Percentiles rank a stretch among this genome's conserved stretches.
These are phyloP conservation scores for Microcebus griseorufus DNA, from an alignment of 2,113 vertebrate genomes.

Conservation along the genomic window DNA sequence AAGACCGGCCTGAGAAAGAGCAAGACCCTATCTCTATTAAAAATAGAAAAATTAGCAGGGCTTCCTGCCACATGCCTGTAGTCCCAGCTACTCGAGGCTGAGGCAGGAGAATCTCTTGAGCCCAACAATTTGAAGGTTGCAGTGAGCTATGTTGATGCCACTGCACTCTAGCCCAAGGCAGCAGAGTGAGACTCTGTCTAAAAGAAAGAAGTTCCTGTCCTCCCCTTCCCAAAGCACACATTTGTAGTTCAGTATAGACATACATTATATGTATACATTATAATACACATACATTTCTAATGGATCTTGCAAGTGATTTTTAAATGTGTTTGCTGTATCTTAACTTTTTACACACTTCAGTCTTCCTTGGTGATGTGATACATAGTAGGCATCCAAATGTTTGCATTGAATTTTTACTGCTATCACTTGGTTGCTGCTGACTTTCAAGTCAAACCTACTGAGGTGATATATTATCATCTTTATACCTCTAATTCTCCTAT, in stretches of 20 bases:
- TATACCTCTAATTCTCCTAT: neutral
- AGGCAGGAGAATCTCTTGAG: too few species aligned
- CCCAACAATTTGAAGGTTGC: too few species aligned
- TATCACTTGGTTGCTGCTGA: neutral
- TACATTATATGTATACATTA: neutral
- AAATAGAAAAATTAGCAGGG: too few species aligned
- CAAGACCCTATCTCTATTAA: too few species aligned
- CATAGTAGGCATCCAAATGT: neutral
- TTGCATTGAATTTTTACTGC: neutral
- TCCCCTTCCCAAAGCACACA: neutral
- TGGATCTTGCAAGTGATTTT: neutral
- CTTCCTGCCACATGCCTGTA: too few species aligned
- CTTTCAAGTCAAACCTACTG: neutral
- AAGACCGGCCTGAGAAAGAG: too few species aligned
- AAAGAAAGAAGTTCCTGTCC: neutral
- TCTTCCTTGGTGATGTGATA: neutral
- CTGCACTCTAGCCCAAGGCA: too few species aligned
- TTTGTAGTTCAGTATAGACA: neutral
- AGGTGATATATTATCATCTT: neutral
- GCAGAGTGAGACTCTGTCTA: too few species aligned
- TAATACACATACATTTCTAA: neutral
- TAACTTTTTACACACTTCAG: neutral
- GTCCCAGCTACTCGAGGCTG: too few species aligned
- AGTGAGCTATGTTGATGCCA: too few species aligned
- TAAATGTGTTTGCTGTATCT: neutral